Base-by-base conservation (phyloP, 92 coral and sea anemone species). In the Galaxea fascicularis region DNA sequence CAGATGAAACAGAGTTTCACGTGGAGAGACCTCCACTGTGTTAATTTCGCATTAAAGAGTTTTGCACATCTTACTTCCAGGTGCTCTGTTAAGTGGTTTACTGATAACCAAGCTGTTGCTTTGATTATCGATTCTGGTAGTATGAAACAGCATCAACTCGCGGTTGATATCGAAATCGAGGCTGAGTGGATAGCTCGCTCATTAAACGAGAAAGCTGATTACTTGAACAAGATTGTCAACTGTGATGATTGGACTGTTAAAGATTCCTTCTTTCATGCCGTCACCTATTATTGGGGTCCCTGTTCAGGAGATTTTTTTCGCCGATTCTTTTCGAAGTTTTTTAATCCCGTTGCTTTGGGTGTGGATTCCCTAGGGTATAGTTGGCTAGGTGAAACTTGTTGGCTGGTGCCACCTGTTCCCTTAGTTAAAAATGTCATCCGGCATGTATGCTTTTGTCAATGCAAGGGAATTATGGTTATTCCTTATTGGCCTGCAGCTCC, bases 41-140 rank as follows among this genome's bases (percentile, higher is more conserved):
- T 91, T 9, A 65, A 52, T 5, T 65, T 79, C 41, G 86, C 89
- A 10, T 35, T 88, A 8, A 47, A 83, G 24, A 78, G 92, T 21
- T 88, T 84, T 72, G 62, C 30, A 27, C 87, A 75, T 39, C 30
- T 83, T 8, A 47, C 89, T 7, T 46, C 52, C 11, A 31, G 66
- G 4, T 27, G 53, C 57, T 18, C 8, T 31, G 92, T 92, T 0
- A 75, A 77, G 76, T 92, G 93, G 91, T 89, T 77, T 58, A 90
- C 91, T 14, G 95, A 92, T 35, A 92, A 83, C 79, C 87, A 90
- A 59, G 89, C 84, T n/a, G 89, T 86, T 26, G 21, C 71, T n/a
- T 17, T 47, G 41, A 89, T 89, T 71, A 60, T 89, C 16, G 84
- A 82, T 8, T 87, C 88, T 10, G 93, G 93, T 68, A 87, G 92